phyloP scores from a whole-genome alignment of 2,888 invertebrate species.

The Euplagia quadripunctaria region DNA sequence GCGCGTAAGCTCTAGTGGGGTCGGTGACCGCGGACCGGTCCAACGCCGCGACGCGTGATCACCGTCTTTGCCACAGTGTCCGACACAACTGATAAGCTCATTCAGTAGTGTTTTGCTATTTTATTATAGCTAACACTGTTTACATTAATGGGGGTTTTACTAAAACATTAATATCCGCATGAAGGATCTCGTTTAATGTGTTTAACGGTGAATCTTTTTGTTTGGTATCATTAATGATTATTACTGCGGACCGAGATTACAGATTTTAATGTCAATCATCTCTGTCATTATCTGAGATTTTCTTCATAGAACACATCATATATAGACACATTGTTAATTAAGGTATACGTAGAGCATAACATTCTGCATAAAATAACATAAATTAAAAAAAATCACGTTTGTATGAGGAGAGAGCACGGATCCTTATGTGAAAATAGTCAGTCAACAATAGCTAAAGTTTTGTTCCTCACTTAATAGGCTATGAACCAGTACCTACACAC shows the following conservation, averaged over 20 bases:
- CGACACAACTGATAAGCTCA: constrained; percentile 65
- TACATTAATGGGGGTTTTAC: constrained; percentile 34
- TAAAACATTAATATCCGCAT: neutral
- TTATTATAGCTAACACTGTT: constrained; percentile 49
- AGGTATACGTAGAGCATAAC: neutral
- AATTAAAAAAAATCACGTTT: neutral
- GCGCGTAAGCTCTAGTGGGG: constrained; percentile 69
- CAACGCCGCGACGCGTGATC: constrained; percentile 71
- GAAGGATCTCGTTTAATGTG: constrained; percentile 1
- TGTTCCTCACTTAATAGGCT: constrained; percentile 21
- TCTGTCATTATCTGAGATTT: neutral
- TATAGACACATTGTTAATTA: neutral
- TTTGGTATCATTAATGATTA: neutral
- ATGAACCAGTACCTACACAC: constrained; percentile 16
- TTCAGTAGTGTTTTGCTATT: constrained; percentile 62
- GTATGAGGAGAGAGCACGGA: neutral
- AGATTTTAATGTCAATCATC: neutral
- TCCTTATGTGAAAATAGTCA: neutral
- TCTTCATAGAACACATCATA: neutral
- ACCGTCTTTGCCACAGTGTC: constrained; percentile 63
- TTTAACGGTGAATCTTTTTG: constrained; percentile 1
- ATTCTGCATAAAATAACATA: neutral
- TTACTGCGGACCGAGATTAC: neutral
- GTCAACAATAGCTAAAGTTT: neutral
- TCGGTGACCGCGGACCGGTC: constrained; percentile 80